Percentiles rank a stretch among this genome's conserved stretches.
These are phyloP conservation scores for Zosterops japonicus DNA, from an alignment of 2,113 vertebrate species.

Conservation along the genomic window DNA sequence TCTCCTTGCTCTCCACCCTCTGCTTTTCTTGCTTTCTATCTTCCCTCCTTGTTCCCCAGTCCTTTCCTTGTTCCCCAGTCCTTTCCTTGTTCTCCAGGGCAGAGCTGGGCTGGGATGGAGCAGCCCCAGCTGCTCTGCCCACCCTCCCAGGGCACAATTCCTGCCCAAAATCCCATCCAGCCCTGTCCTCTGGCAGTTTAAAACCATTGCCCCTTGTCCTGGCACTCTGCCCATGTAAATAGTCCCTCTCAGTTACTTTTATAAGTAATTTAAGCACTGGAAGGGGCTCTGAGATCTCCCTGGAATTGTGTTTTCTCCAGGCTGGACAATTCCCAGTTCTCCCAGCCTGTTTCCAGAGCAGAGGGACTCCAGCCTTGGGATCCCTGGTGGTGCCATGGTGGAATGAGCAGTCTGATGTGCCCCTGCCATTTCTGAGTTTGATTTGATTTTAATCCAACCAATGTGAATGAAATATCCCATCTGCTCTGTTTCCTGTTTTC, in stretches of 20 bases:
- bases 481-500: neutral
- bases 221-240: neutral
- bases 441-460: neutral
- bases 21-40: neutral
- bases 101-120: neutral
- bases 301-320: neutral
- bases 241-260: neutral
- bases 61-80: neutral
- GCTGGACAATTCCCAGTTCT: neutral
- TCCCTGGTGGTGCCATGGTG: neutral
- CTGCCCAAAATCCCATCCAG: fast-evolving
- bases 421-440: neutral
- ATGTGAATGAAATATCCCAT: neutral
- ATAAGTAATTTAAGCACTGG: neutral
- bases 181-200: neutral
- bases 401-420: neutral
- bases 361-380: neutral
- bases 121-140: neutral
- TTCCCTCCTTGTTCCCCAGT: neutral
- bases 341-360: neutral
- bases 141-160: neutral
- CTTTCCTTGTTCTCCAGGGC: neutral
- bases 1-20: neutral
- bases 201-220: neutral
- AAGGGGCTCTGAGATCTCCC: neutral